Conservation (phyloP, 1,140 invertebrate genomes). For the Drosophila cardini region DNA sequence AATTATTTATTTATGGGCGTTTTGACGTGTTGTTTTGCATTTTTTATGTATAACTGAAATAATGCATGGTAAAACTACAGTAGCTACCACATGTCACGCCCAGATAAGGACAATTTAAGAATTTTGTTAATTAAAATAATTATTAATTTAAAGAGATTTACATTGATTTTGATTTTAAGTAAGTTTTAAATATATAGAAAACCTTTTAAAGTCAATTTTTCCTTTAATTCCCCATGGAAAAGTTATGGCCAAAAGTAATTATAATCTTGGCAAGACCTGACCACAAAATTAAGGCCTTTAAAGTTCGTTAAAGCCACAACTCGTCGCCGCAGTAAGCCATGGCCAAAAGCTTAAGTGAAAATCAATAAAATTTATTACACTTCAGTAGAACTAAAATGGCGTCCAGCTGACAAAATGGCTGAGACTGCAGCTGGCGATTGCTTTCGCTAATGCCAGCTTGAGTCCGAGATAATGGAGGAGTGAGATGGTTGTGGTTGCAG, state of each 20-base stretch:
- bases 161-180: no score
- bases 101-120: not conserved
- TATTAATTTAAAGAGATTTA: constrained; percentile 23
- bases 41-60: not conserved
- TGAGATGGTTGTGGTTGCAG: not conserved
- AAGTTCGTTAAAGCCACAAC: constrained; percentile 62
- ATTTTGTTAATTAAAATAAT: constrained; percentile 13
- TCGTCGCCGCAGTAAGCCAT: constrained; percentile 10
- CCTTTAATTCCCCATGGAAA: not conserved
- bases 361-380: constrained; percentile 77
- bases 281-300: constrained; percentile 63
- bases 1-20: constrained; percentile 31
- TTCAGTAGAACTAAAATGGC: constrained; percentile 42
- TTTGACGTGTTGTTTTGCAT: constrained; percentile 3
- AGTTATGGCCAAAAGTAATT: constrained; percentile 4
- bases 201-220: not conserved
- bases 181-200: no score
- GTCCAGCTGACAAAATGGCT: constrained; percentile 22
- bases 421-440: constrained; percentile 2
- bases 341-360: constrained; percentile 57
- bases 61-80: constrained; percentile 2
- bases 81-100: not conserved
- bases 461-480: not conserved
- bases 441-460: constrained; percentile 27
- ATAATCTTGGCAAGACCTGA: not conserved